Conservation (phyloP, 2,797 vertebrate genomes). For the Acropternis orthonyx region DNA sequence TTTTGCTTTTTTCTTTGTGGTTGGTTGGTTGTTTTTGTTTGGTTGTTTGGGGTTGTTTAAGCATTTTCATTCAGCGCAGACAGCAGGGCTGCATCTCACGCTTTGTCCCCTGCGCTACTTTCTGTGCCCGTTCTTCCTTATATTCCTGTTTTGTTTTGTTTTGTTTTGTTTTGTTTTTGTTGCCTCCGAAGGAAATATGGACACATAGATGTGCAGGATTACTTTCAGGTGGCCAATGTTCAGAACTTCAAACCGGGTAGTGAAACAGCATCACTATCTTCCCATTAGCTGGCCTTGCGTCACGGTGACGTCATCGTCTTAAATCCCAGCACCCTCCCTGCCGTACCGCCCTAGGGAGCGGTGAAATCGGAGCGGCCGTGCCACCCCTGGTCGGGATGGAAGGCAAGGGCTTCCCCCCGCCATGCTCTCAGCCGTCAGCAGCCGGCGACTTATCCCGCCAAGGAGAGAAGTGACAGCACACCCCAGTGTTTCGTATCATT, state of each 20-base stretch:
- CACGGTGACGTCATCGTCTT: neutral
- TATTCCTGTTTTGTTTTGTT: neutral
- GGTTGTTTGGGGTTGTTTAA: neutral
- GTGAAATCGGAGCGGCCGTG: neutral
- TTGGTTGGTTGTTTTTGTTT: neutral
- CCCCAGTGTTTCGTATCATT: accelerated
- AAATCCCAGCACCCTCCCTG: neutral
- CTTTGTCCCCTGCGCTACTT: neutral
- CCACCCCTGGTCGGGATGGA: neutral
- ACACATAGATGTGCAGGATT: neutral
- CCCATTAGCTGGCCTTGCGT: neutral
- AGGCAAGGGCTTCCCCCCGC: neutral
- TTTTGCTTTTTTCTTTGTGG: too few relatives aligned
- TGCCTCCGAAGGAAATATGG: accelerated
- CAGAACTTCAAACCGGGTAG: neutral
- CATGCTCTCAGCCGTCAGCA: neutral
- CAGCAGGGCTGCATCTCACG: neutral
- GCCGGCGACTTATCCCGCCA: neutral
- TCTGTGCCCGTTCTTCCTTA: neutral
- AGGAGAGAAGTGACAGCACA: neutral
- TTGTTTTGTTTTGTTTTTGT: too few relatives aligned
- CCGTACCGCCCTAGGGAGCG: neutral
- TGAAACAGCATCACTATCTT: neutral
- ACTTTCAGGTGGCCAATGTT: neutral
- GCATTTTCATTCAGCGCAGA: neutral